Base-by-base conservation (phyloP, 2,888 invertebrate species). In the Dorcus hopei region DNA sequence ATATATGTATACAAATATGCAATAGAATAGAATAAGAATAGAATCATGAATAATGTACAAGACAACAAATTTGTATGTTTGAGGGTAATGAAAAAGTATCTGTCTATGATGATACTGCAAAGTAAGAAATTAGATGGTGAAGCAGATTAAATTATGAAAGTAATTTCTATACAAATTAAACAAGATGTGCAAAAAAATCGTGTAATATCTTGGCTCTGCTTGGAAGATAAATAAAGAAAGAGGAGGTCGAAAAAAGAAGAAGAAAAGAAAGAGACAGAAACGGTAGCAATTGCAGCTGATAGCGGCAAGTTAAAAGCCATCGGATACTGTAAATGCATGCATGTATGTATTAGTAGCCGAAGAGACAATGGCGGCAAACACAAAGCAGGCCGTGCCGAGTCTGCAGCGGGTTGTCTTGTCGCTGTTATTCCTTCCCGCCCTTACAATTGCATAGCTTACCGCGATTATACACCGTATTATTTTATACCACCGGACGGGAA, bases 291-390 rank as follows among this genome's bases (percentile, higher is more conserved):
- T 63, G 65, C 58, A 51, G 58, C 54, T 51, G 60, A 57, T 57
- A 57, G 63, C 66, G 66, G 66, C 63, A 56, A 65, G 58, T 59
- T 65, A 52, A 66, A 66, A 66, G 66, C 49, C 56, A 53, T 49
- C 60, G 58, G 59, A 61, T 57, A 64, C 62, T 61, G 65, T 64
- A 65, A 65, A 64, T 57, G 64, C 63, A 65, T 65, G 61, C 65
- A 65, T 65, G 65, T 65, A 65, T 65, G 65, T 64, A 65, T 65
- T 65, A 65, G 65, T 58, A 62, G 64, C 58, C 58, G 64, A 62
- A 50, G 59, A 60, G 61, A 65, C 65, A 65, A 65, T 65, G 64
- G 65, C 65, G 64, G 64, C 57, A 58, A 50, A 55, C 61, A 65
- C 60, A 64, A 65, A 65, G 62, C 61, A 47, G 52, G 23, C 45